Percentiles rank a stretch among this genome's conserved stretches.
Conservation (phyloP, 2,113 vertebrate genomes). For the Dolichallabes microphthalmus region DNA sequence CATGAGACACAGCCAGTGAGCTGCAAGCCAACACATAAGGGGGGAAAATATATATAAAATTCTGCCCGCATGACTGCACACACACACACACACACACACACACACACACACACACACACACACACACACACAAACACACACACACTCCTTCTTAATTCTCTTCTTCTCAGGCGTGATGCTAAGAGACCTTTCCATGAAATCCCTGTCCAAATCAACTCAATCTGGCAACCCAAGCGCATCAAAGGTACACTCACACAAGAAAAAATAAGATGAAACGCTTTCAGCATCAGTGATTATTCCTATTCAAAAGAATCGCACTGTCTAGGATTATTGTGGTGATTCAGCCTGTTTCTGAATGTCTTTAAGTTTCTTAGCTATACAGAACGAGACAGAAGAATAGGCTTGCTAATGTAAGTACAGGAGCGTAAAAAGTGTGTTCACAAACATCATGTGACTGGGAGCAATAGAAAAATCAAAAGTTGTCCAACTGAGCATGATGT, state of each 20-base stretch:
- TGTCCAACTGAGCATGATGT: neutral
- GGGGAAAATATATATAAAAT: neutral
- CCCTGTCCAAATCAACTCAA: slow-evolving; percentile 27
- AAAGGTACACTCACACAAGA: neutral
- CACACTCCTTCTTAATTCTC: slow-evolving; percentile 13
- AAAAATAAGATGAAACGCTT: neutral
- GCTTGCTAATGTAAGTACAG: neutral
- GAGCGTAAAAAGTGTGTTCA: neutral
- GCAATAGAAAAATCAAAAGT: neutral
- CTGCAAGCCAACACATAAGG: slow-evolving; percentile 19
- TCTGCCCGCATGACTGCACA: neutral
- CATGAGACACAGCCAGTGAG: slow-evolving; percentile 40
- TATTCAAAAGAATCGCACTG: slow-evolving; percentile 25
- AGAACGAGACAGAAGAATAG: neutral
- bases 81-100: neutral
- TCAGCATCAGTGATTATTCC: slow-evolving; percentile 22
- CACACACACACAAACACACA: neutral
- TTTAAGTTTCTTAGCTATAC: neutral
- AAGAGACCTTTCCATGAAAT: slow-evolving; percentile 10
- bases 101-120: slow-evolving; percentile 7
- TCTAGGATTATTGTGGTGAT: neutral
- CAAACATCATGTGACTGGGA: neutral
- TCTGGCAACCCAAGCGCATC: slow-evolving; percentile 38
- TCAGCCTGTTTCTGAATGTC: slow-evolving; percentile 7
- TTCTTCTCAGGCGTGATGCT: slow-evolving; percentile 39